Base-by-base conservation (phyloP, 2,888 invertebrate genomes). In the Morinoia aosen region DNA sequence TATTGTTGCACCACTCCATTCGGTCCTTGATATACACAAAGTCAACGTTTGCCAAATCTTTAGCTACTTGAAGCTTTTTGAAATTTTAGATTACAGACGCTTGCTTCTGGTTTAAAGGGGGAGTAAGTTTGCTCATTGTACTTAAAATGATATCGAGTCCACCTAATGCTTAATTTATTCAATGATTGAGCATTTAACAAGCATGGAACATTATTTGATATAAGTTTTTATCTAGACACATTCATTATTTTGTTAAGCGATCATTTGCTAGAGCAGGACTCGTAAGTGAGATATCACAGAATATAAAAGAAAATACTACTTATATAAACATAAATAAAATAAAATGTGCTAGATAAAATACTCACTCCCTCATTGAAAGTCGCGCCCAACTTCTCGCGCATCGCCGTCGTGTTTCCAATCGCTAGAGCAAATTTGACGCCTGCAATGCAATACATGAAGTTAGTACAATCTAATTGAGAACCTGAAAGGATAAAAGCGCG, bases 381-480 rank as follows among this genome's bases (percentile, higher is more conserved):
- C 12, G 96, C 96, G n/a, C 93, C 96, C 40, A 91, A 33, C 10
- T 88, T 33, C 10, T 88, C 39, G 25, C 94, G 64, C 56, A 96
- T 91, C 39, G 88, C 93, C 16, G 95, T 93, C 12, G 96, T 93
- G 93, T 96, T 96, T 4, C 95, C 95, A 19, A 96, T 76, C 25
- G 95, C 95, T 93, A 96, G 39, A 10, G 88, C 96, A 48, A 96
- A 95, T 93, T 96, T 96, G 64, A 96, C 88, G 14, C 95, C 96
- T 96, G 95, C 3, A 58, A 95, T 40, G 64, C 5, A 11, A 58
- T 48, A 48, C 48, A 48, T 48, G 5, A 56, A 48, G 57, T 57
- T 57, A 16, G 57, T 93, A 57, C 11, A 93, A 19, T 14, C 8
- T 33, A 76, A 2, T 76, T 33, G 25, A 76, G 33, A 76, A 33